Percentiles rank a stretch among this genome's conserved stretches.
Conservation (phyloP, 2,888 invertebrate genomes). For the Brachyopa scutellaris region DNA sequence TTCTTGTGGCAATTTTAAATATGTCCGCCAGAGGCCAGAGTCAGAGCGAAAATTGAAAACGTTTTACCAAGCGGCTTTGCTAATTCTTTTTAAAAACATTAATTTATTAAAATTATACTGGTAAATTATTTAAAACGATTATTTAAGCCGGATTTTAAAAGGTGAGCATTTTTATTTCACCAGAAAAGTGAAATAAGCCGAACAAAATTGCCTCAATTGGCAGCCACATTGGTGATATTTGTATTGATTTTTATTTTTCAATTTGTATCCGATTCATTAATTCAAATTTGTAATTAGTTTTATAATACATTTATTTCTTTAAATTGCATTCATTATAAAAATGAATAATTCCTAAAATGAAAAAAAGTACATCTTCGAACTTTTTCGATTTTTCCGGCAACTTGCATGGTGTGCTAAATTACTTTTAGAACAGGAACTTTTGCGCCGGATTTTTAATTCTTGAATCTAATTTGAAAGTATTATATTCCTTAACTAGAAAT, state of each 20-base stretch:
- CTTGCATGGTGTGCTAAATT: conserved; percentile 25
- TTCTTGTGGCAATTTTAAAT: conserved; percentile 23
- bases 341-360: no score
- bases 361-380: no score
- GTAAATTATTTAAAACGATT: conserved; percentile 6
- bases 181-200: no score
- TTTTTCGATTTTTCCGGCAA: no score
- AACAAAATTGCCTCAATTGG: neutral
- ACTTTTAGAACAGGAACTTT: neutral
- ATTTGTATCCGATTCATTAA: neutral
- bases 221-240: conserved; percentile 37
- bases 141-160: neutral
- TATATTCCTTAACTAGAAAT: conserved; percentile 1
- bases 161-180: no score
- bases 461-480: neutral
- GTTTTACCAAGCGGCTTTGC: conserved; percentile 48
- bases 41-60: conserved; percentile 64
- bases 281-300: no score
- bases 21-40: no score
- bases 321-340: no score
- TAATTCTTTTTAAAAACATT: conserved; percentile 17
- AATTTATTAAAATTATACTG: neutral
- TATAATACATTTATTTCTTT: neutral
- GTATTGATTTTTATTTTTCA: conserved; percentile 31
- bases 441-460: conserved; percentile 20